These are phyloP conservation scores for Phalera bucephala DNA, from an alignment of 2,888 invertebrate species.

Conservation along the genomic window DNA sequence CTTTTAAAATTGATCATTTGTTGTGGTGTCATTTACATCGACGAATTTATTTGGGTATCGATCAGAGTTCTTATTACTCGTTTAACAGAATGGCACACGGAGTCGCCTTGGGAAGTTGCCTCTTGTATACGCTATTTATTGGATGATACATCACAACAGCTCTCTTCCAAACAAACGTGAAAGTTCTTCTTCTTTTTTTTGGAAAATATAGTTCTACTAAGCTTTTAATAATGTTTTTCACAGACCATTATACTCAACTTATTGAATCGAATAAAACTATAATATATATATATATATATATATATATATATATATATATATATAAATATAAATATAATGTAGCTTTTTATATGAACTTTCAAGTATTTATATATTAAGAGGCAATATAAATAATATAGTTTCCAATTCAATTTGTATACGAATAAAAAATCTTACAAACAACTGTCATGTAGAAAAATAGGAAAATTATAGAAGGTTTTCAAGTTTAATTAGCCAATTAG, in stretches of 20 bases:
- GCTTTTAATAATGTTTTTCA: too few relatives aligned
- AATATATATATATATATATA: too few relatives aligned
- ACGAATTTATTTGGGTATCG: conserved; percentile 55
- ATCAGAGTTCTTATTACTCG: conserved; percentile 51
- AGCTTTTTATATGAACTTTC: too few relatives aligned
- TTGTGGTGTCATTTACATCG: conserved; percentile 43
- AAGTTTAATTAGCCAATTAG: conserved; percentile 1
- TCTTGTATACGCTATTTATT: conserved; percentile 56
- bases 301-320: too few relatives aligned
- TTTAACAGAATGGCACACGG: conserved; percentile 32
- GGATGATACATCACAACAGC: conserved; percentile 46
- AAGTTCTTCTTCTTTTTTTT: too few relatives aligned
- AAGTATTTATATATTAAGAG: background rate
- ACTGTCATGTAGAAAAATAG: too few relatives aligned
- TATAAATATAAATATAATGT: too few relatives aligned
- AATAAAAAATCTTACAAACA: background rate
- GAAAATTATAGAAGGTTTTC: conserved; percentile 2
- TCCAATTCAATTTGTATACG: too few relatives aligned
- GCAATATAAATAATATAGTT: background rate
- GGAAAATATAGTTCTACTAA: too few relatives aligned
- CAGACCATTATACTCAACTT: too few relatives aligned
- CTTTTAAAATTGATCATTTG: conserved; percentile 47
- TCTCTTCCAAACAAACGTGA: conserved; percentile 42
- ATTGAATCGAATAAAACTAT: too few relatives aligned
- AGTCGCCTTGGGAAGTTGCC: conserved; percentile 46